A percentile compares a stretch with the other conserved stretches of the same genome.
Conservation (phyloP, 2,888 invertebrate genomes). For the Anthrax anthrax region DNA sequence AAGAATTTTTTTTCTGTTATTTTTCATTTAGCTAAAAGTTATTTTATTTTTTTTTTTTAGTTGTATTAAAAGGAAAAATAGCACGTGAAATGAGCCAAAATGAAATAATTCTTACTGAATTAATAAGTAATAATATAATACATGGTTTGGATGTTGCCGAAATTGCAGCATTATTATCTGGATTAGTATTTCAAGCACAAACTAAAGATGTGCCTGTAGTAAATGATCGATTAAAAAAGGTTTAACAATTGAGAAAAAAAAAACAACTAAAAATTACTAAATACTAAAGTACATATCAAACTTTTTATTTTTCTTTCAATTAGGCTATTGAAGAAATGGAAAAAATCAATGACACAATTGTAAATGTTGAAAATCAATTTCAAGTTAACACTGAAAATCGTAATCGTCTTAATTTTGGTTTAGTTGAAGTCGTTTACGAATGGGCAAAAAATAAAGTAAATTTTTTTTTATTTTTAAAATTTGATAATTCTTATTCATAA, state of each 20-base stretch:
- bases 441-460: conserved; percentile 89
- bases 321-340: conserved; percentile 60
- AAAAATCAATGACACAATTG: conserved; percentile 52
- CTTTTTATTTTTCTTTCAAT: not conserved
- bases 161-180: conserved; percentile 86
- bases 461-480: too few relatives aligned
- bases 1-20: not conserved
- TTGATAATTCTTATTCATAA: too few relatives aligned
- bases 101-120: conserved; percentile 85
- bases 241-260: not conserved
- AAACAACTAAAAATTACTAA: not conserved
- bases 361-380: conserved; percentile 41
- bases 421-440: conserved; percentile 89
- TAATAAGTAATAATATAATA: conserved; percentile 80
- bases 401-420: conserved; percentile 68
- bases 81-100: conserved; percentile 78
- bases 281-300: not conserved
- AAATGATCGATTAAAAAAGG: not conserved
- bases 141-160: conserved; percentile 76
- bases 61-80: conserved; percentile 68
- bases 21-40: not conserved
- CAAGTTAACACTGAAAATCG: conserved; percentile 33
- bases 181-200: conserved; percentile 82
- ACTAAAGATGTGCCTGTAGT: conserved; percentile 33
- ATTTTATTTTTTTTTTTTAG: conserved; percentile 29